Base-by-base conservation (phyloP, 2,888 invertebrate species). In the Branchellion lobata region DNA sequence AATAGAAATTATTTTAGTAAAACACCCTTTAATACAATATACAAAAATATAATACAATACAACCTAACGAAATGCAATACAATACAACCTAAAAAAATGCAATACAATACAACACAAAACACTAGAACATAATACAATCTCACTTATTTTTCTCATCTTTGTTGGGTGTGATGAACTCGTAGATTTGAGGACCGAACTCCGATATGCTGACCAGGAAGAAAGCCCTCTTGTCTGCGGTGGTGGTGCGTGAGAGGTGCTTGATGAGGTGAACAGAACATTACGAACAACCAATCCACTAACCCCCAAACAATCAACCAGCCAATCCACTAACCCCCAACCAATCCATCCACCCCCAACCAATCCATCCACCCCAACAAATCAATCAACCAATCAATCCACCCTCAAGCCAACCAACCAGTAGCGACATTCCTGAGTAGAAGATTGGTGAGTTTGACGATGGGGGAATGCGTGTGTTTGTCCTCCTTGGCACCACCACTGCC, bases 341-440 rank as follows among this genome's bases (percentile, higher is more conserved):
- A n/a, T n/a, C n/a, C n/a, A n/a, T n/a, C n/a, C n/a, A n/a, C n/a
- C n/a, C n/a, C n/a, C n/a, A n/a, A n/a, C n/a, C n/a, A n/a, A n/a
- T n/a, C n/a, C n/a, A 51, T 51, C 14, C 14, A 40, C 40, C 40
- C 5, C 40, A 40, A 8, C 40, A 14, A 40, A 40, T 40, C 40
- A 40, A 40, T 8, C 14, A 24, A 29, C 5, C 5, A 72, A 72
- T 3, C n/a, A 21, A 3, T 72, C 3, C 1, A 5, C 85, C 87
- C 86, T 3, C n/a, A 21, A 3, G 5, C 3, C 1, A 5, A 85
- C 87, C 86, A 86, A 91, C 92, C 91, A 81, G 93, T 93, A 68
- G 95, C 94, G 85, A 94, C 93, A 85, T 91, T 92, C 83, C 94
- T 91, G 82, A 93, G 92, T 84, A 94, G 90, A 61, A 94, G 90